phyloP scores from a whole-genome alignment of 2,797 vertebrate species.

The Hapalemur alaotrensis region DNA sequence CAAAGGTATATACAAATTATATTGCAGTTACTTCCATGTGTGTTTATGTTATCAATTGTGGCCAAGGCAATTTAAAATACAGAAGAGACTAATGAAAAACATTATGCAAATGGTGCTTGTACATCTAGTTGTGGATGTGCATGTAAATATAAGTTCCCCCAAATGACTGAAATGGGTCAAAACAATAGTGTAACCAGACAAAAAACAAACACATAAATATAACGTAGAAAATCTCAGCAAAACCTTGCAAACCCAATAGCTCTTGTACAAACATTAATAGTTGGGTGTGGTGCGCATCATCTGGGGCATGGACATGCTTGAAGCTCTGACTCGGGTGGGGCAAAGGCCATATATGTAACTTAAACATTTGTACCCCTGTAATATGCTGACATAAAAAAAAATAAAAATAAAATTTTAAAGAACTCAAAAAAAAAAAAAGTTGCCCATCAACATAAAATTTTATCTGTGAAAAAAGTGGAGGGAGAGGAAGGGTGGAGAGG shows the following conservation, averaged over 20 bases:
- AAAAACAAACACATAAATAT: neutral
- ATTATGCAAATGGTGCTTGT: neutral
- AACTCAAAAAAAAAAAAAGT: neutral
- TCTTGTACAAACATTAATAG: neutral
- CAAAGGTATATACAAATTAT: neutral
- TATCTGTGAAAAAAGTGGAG: neutral
- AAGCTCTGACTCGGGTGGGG: too few relatives aligned
- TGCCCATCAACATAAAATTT: neutral
- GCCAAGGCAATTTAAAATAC: neutral
- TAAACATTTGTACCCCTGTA: too few relatives aligned
- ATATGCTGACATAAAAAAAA: too few relatives aligned
- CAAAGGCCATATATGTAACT: too few relatives aligned
- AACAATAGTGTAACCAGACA: neutral
- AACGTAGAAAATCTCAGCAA: neutral
- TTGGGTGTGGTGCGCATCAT: too few relatives aligned
- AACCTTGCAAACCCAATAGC: neutral
- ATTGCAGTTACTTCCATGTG: neutral
- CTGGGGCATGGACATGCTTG: too few relatives aligned
- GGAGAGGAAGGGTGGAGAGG: neutral
- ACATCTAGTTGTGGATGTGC: neutral
- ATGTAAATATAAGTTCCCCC: neutral
- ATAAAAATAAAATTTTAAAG: too few relatives aligned
- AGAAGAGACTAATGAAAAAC: neutral
- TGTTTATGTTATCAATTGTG: neutral
- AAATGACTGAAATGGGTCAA: neutral